Evolutionary conservation across 1,140 invertebrate species (phyloP), one percentile per base, ranked within the genome.

Genomic region (Neoseiulus cucumeris): DNA sequence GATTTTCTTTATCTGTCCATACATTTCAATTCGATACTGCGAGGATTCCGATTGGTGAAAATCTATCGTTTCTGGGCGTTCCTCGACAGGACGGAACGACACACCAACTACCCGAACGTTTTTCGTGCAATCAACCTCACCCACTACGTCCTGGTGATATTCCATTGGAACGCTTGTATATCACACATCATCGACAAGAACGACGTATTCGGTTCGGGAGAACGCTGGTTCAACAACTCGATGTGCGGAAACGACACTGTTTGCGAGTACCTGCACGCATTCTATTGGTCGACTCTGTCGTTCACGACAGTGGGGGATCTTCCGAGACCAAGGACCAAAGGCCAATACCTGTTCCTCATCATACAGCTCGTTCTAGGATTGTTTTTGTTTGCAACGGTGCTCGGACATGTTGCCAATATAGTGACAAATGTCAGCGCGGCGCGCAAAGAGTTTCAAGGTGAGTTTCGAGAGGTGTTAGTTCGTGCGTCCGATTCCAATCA

Each of bases 111-210:
- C 79, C 93, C 93, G 66, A 98, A 98, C 80, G 81, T 96, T 74
- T 92, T 97, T 80, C 84, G 93, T 70, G 92, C 90, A 67, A 83
- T 78, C 7, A 88, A 89, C 72, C 81, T 96, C 71, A 88, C 94
- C 75, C 91, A 97, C 80, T 95, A 95, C 79, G 82, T 96, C 72
- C 80, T 97, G 78, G 91, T 94, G 77, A 92, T 96, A 77, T 97
- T 97, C 80, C 94, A 98, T 81, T 98, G 93, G 93, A 98, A 98
- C 78, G 91, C 93, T 70, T 97, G 93, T 80, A 81, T 97, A 73
- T 94, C 91, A 80, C 88, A 94, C 81, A 87, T 94, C 75, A 89
- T 95, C 73, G 85, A 87, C 81, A 90, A 90, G 79, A 91, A 91
- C 78, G 86, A 90, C 77, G 89, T 87, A 68, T 92, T 92, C 75